Percentiles rank a stretch among this genome's conserved stretches.
Conservation (phyloP, 2,888 invertebrate species). For the Phorcus lineatus region DNA sequence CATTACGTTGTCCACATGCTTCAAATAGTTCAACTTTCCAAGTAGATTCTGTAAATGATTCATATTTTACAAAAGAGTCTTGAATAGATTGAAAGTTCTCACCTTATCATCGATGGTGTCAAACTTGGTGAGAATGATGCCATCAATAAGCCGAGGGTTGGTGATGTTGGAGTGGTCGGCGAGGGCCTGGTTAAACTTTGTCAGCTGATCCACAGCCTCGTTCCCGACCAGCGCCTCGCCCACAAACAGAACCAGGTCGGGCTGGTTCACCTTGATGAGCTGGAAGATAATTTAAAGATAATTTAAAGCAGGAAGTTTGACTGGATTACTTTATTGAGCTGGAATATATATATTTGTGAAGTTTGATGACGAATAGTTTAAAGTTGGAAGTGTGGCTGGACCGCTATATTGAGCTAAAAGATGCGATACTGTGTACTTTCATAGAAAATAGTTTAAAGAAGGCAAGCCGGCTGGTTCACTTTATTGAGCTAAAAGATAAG, state of each 20-base stretch:
- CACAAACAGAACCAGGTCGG: slow-evolving; percentile 98
- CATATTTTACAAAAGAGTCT: not conserved
- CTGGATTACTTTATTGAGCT: too few relatives aligned
- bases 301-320: too few relatives aligned
- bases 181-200: slow-evolving; percentile 98
- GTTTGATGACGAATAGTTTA: too few relatives aligned
- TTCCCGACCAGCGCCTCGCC: slow-evolving; percentile 99
- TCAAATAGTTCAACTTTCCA: too few relatives aligned
- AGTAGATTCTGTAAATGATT: not conserved
- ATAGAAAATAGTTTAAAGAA: too few relatives aligned
- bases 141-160: slow-evolving; percentile 90
- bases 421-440: too few relatives aligned
- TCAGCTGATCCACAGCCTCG: slow-evolving; percentile 98
- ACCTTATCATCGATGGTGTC: slow-evolving; percentile 99
- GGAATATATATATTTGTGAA: too few relatives aligned
- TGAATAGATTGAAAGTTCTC: slow-evolving; percentile 37
- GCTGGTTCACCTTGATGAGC: slow-evolving; percentile 97
- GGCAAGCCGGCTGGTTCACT: too few relatives aligned
- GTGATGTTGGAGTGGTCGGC: slow-evolving; percentile 87
- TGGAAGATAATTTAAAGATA: slow-evolving; percentile 63
- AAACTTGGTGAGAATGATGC: slow-evolving; percentile 99
- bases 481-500: too few relatives aligned
- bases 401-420: too few relatives aligned
- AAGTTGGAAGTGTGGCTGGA: too few relatives aligned
- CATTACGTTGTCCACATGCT: too few relatives aligned